Percentiles rank a stretch among this genome's conserved stretches.
These are phyloP conservation scores for Lasioglossum lativentre DNA, from an alignment of 2,888 invertebrate species.

Conservation along the genomic window DNA sequence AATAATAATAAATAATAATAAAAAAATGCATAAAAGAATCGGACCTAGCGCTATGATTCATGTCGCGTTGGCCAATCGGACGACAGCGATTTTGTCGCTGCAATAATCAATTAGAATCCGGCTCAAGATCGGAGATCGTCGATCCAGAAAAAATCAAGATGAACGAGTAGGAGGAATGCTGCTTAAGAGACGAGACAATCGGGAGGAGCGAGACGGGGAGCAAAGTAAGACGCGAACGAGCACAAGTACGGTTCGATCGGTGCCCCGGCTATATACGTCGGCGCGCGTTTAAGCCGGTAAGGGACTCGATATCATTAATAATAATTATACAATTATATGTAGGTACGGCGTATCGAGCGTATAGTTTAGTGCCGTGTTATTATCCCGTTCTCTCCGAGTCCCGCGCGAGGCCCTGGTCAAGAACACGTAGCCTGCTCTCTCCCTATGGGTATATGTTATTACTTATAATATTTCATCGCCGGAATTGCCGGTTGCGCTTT, in stretches of 20 bases:
- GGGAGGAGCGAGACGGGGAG: slow-evolving; percentile 33
- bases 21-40: no score
- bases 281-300: slow-evolving; percentile 80
- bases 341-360: slow-evolving; percentile 82
- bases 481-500: slow-evolving; percentile 84
- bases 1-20: no score
- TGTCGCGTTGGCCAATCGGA: no score
- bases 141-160: background rate
- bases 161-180: background rate
- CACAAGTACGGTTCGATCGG: slow-evolving; percentile 56
- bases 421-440: slow-evolving; percentile 54
- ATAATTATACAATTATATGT: slow-evolving; percentile 85
- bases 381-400: slow-evolving; percentile 81
- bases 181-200: background rate
- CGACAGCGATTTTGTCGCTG: background rate
- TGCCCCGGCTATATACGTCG: slow-evolving; percentile 62
- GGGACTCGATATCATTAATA: slow-evolving; percentile 84
- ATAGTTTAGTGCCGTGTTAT: slow-evolving; percentile 84
- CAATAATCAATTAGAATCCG: background rate
- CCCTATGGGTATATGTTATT: slow-evolving; percentile 83
- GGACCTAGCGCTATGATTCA: no score
- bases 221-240: slow-evolving; percentile 64
- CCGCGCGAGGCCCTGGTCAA: slow-evolving; percentile 69
- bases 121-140: background rate
- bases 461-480: slow-evolving; percentile 85